phyloP scores from a whole-genome alignment of 1,140 invertebrate genomes.

The Lordiphosa clarofinis region DNA sequence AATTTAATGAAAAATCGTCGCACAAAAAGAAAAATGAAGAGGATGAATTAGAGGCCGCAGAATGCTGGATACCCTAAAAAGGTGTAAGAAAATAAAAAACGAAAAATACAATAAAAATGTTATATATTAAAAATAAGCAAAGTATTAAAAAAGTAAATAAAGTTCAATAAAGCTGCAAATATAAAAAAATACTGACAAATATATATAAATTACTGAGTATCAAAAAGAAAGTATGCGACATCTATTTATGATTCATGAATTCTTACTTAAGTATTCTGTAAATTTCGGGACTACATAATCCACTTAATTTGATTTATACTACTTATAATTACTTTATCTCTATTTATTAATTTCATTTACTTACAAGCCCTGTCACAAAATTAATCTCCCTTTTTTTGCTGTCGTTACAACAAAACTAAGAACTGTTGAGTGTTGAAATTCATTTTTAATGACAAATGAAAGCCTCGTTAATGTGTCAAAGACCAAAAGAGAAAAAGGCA shows the following conservation, averaged over 20 bases:
- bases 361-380: neutral
- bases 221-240: no score
- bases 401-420: neutral
- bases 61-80: conserved; percentile 5
- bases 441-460: conserved; percentile 49
- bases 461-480: conserved; percentile 33
- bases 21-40: neutral
- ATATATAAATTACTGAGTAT: no score
- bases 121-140: neutral
- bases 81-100: no score
- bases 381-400: neutral
- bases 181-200: no score
- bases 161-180: no score
- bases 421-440: conserved; percentile 40
- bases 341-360: neutral
- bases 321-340: no score
- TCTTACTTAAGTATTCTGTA: no score
- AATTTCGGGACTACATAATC: no score
- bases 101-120: neutral
- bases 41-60: neutral
- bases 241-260: no score
- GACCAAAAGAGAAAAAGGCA: neutral
- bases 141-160: neutral
- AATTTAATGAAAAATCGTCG: conserved; percentile 36
- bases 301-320: no score